A percentile compares a stretch with the other conserved stretches of the same genome.
These are phyloP conservation scores for Amphipyra berbera DNA, from an alignment of 2,888 invertebrate genomes.

Conservation along the genomic window DNA sequence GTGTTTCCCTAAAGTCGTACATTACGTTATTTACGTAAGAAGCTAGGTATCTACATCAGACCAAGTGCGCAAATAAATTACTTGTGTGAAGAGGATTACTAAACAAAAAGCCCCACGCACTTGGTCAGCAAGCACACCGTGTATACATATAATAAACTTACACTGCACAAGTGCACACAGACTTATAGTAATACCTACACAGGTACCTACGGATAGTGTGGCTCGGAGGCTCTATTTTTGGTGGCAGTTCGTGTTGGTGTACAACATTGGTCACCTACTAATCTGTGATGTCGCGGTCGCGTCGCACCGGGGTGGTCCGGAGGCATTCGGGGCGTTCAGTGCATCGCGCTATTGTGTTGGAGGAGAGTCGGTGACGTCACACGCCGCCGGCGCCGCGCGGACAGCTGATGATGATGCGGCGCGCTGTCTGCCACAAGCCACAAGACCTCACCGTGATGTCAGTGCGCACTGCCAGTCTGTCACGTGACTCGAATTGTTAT, in stretches of 20 bases:
- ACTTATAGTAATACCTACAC: no score
- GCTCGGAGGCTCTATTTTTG: not conserved
- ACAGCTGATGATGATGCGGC: constrained; percentile 26
- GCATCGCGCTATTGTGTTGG: not conserved
- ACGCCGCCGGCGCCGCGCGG: constrained; percentile 3
- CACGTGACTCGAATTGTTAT: no score
- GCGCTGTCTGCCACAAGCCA: not conserved
- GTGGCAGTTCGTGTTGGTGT: not conserved
- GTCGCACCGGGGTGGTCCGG: not conserved
- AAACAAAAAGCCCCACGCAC: not conserved
- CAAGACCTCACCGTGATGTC: no score
- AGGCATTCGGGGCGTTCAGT: not conserved
- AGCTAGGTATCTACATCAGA: constrained; percentile 7
- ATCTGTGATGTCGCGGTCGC: no score
- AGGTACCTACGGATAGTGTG: no score
- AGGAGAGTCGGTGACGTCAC: constrained; percentile 26
- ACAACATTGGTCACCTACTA: no score
- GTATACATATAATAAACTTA: no score
- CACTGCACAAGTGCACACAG: no score
- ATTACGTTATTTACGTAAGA: constrained; percentile 4
- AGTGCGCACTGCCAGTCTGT: no score
- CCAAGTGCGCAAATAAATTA: constrained; percentile 1
- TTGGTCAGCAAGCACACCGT: no score
- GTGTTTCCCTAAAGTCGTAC: constrained; percentile 16
- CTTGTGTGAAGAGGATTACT: not conserved